Conservation (phyloP, 2,888 invertebrate species). For the Falcaria lacertinaria region DNA sequence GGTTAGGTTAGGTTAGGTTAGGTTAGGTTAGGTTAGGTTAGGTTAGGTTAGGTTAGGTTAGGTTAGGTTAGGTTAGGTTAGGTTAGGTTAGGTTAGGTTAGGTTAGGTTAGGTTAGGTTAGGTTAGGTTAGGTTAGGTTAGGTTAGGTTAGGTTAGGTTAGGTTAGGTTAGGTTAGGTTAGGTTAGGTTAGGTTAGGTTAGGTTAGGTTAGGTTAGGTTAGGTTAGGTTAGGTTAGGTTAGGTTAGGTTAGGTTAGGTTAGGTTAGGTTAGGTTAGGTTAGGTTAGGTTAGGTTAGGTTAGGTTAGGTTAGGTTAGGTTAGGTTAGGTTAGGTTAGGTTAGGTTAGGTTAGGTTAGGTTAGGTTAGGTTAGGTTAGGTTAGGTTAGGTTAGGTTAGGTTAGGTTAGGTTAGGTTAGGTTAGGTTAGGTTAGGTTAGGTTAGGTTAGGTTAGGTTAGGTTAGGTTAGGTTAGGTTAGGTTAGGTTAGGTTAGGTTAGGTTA, state of each 20-base stretch:
- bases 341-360: background rate
- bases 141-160: background rate
- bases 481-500: background rate
- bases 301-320: background rate
- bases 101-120: background rate
- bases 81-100: background rate
- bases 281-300: background rate
- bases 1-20: background rate
- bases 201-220: background rate
- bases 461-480: background rate
- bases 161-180: background rate
- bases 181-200: background rate
- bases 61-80: background rate
- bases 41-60: background rate
- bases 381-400: background rate
- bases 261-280: background rate
- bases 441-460: background rate
- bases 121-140: background rate
- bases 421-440: background rate
- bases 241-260: background rate
- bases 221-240: background rate
- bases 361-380: background rate
- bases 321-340: background rate
- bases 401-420: background rate
- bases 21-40: background rate